Evolutionary conservation across 2,797 vertebrate genomes (phyloP), one percentile per base, ranked within the genome.

Genomic region (Bradypus variegatus): DNA sequence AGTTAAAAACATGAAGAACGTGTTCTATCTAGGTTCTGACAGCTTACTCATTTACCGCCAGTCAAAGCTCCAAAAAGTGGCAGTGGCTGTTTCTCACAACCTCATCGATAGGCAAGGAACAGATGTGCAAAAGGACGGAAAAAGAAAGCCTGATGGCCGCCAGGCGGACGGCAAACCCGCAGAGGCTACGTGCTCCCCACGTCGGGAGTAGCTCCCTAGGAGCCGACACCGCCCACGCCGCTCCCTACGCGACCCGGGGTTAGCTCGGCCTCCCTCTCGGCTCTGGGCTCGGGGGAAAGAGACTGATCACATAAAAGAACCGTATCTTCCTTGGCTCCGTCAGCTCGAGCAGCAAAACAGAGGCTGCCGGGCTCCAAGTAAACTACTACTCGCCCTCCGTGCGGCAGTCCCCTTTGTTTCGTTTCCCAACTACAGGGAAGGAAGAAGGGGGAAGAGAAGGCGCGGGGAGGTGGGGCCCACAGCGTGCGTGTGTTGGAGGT

Each of bases 91-190:
- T 90, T 85, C 84, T 67, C 38, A 36, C 72, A 86, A 53, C 45
- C 69, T 79, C 65, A 11, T 0, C 5, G 81, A 67, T 6, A 64
- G 55, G 58, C 48, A 48, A 33, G 58, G n/a, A 27, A 41, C 53
- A 64, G 82, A 65, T 45, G 9, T 13, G 84, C 15, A 50, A 64
- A 53, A 70, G 36, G 84, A 86, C 45, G 38, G 76, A 45, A 0
- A 55, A 45, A 60, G 69, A 86, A 92, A 77, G 92, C 93, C 95
- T 81, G 96, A 96, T 95, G 97, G 97, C 96, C 96, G 96, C 97
- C 96, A 77, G 67, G 86, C 72, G 48, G 93, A 75, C 62, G 87
- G 94, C 76, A 8, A 50, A 62, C 86, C n/a, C 89, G 87, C 95
- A 19, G 86, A 77, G 90, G 76, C 93, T 84, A 70, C 95, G 95